Evolutionary conservation across 2,888 invertebrate species (phyloP).

Genomic region (Pammene fasciana): DNA sequence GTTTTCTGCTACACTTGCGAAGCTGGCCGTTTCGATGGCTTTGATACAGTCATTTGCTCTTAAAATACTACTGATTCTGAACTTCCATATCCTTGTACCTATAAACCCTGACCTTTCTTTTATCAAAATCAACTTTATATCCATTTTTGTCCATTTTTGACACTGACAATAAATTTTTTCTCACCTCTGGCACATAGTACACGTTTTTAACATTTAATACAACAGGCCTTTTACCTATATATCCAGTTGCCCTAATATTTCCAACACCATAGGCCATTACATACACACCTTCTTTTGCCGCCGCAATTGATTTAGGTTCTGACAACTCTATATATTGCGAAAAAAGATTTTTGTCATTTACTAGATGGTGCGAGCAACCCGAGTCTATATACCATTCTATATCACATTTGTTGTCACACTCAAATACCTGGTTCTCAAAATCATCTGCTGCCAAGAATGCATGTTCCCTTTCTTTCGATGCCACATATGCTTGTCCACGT

Average conservation of each 20-base stretch:
- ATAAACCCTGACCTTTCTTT: constrained; percentile 12
- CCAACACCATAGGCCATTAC: constrained; percentile 22
- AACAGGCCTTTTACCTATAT: background rate
- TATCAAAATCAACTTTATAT: background rate
- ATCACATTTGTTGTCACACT: background rate
- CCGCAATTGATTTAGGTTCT: constrained; percentile 23
- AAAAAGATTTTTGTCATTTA: constrained; percentile 19
- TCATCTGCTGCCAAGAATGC: constrained; percentile 1
- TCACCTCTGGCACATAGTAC: background rate
- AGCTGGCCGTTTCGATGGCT: background rate
- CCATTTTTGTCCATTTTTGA: constrained; percentile 20
- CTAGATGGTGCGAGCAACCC: constrained; percentile 27
- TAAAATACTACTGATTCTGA: background rate
- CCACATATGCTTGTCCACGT: background rate
- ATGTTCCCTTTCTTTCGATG: background rate
- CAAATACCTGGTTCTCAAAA: background rate
- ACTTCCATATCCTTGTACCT: constrained; percentile 10
- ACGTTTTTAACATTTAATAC: constrained; percentile 29
- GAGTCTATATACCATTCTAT: constrained; percentile 17
- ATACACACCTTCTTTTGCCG: constrained; percentile 31
- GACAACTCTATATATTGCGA: constrained; percentile 22
- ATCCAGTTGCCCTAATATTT: constrained; percentile 7
- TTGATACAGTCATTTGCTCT: constrained; percentile 1
- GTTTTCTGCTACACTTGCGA: background rate
- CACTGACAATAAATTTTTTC: background rate